Evolutionary conservation across 2,113 vertebrate species (phyloP).

Genomic region (Mus musculus): DNA sequence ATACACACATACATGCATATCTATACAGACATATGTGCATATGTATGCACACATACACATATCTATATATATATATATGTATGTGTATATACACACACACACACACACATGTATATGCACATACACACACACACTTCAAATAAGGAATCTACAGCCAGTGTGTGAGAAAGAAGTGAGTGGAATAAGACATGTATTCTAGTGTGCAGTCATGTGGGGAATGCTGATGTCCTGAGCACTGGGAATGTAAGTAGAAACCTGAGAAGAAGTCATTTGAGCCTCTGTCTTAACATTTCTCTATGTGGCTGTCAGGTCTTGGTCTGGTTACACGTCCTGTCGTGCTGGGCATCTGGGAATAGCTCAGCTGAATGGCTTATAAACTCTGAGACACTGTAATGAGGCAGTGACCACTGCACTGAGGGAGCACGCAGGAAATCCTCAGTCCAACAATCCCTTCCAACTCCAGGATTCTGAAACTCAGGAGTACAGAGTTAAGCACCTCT

Average conservation of each 20-base stretch:
- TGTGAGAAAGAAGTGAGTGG: neutral
- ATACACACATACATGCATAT: neutral
- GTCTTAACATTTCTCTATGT: neutral
- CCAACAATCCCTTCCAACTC: neutral
- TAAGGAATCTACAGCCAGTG: neutral
- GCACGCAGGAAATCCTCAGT: too few species aligned
- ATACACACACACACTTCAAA: neutral
- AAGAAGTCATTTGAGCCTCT: neutral
- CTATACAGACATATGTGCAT: neutral
- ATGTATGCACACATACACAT: neutral
- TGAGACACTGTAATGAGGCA: accelerated
- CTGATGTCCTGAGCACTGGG: too few species aligned
- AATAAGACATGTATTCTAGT: neutral
- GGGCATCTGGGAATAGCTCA: neutral
- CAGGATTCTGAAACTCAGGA: neutral
- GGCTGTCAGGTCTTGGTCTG: neutral
- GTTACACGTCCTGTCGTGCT: neutral
- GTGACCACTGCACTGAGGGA: neutral
- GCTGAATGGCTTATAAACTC: neutral
- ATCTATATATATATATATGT: accelerated
- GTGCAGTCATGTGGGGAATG: neutral
- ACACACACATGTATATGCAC: neutral
- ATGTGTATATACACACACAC: neutral
- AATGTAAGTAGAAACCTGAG: neutral
- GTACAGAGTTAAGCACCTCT: neutral